A percentile compares a stretch with the other conserved stretches of the same genome.
phyloP scores from a whole-genome alignment of 2,888 invertebrate species.

The Drosophila nigricruria region DNA sequence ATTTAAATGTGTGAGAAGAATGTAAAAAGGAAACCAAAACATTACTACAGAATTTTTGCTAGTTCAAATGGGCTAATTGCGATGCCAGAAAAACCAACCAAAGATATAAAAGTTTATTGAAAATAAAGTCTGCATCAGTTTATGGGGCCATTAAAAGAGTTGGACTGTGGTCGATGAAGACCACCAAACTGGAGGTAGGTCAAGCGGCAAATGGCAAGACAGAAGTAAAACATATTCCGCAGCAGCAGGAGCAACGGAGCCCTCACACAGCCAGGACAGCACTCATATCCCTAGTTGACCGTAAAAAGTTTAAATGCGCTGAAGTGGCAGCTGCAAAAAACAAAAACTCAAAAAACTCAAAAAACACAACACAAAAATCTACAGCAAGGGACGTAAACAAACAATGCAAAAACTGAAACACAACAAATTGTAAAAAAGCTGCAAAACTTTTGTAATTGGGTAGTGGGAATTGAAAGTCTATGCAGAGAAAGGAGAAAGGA shows the following conservation, averaged over 20 bases:
- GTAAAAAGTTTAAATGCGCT: slow-evolving; percentile 58
- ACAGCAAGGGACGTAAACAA: slow-evolving; percentile 39
- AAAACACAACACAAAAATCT: slow-evolving; percentile 24
- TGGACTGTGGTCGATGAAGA: slow-evolving; percentile 1
- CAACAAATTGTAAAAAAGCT: slow-evolving; percentile 47
- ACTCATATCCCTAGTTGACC: slow-evolving; percentile 54
- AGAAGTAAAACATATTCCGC: not conserved
- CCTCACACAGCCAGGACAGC: slow-evolving; percentile 13
- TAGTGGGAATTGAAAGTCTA: slow-evolving; percentile 12
- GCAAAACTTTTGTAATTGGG: slow-evolving; percentile 54
- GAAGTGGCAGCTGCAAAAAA: slow-evolving; percentile 32
- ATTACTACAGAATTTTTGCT: not conserved
- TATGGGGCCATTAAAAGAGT: slow-evolving; percentile 26
- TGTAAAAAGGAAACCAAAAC: too few species aligned
- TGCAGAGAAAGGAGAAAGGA: not conserved
- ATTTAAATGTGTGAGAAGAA: too few species aligned
- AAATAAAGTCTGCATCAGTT: slow-evolving; percentile 30
- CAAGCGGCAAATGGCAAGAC: slow-evolving; percentile 22
- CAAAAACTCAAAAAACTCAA: not conserved
- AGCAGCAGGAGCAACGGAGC: not conserved
- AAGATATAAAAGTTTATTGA: slow-evolving; percentile 32
- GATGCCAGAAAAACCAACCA: not conserved
- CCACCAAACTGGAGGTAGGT: slow-evolving; percentile 13
- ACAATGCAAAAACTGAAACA: slow-evolving; percentile 35
- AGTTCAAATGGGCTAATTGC: slow-evolving; percentile 26